Percentiles rank a stretch among this genome's conserved stretches.
Conservation (phyloP, 1,140 invertebrate species). For the Formica exsecta region DNA sequence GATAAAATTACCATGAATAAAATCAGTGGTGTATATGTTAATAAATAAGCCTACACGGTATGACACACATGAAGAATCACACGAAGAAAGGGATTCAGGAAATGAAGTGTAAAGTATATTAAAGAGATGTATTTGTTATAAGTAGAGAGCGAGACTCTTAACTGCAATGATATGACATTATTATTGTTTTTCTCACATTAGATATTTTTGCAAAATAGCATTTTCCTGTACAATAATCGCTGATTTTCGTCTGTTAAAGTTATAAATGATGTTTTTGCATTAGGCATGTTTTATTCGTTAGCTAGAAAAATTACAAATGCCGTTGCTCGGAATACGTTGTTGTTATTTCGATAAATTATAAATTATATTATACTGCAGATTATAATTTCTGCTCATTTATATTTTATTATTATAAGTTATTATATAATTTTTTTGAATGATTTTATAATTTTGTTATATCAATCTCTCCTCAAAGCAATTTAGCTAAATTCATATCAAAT, state of each 20-base stretch:
- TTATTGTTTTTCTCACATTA: constrained; percentile 29
- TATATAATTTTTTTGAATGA: not conserved
- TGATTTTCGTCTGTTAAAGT: constrained; percentile 20
- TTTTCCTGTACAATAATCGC: constrained; percentile 33
- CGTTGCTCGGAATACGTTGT: not conserved
- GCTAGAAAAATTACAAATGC: constrained; percentile 24
- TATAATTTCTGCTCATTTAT: constrained; percentile 10
- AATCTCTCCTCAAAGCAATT: constrained; percentile 1
- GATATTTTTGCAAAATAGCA: constrained; percentile 32
- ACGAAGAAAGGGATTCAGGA: not conserved
- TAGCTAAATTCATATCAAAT: constrained; percentile 14
- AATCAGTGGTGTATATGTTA: not conserved
- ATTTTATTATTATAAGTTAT: not conserved
- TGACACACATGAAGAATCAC: not conserved
- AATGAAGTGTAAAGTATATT: constrained; percentile 4
- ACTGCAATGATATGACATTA: constrained; percentile 66
- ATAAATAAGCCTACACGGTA: constrained; percentile 12
- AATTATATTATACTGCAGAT: not conserved
- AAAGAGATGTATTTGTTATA: constrained; percentile 20
- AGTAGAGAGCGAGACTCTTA: constrained; percentile 33
- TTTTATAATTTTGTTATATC: not conserved
- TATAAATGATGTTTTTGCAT: constrained; percentile 32
- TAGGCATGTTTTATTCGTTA: constrained; percentile 30
- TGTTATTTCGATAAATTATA: not conserved
- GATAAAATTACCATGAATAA: not conserved